These are phyloP conservation scores for Bovichtus diacanthus DNA, from an alignment of 2,797 vertebrate species.

Conservation along the genomic window DNA sequence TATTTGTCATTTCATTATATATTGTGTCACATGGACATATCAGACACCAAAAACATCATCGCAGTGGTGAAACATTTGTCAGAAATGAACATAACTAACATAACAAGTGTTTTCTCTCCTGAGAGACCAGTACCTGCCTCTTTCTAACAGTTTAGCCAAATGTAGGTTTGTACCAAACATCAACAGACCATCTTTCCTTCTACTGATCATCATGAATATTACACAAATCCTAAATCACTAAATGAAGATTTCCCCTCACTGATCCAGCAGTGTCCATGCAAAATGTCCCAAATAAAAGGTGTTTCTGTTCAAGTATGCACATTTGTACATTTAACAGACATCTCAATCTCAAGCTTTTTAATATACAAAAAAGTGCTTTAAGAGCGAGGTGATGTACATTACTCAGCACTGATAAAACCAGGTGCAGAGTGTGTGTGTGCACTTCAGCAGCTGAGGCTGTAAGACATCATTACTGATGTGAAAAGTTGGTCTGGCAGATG, in stretches of 20 bases:
- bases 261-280: not conserved
- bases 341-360: not conserved
- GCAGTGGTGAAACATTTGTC: not conserved
- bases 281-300: not conserved
- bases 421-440: slow-evolving; percentile 4
- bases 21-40: not conserved
- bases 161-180: not conserved
- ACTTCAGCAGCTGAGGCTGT: slow-evolving; percentile 4
- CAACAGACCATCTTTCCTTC: not conserved
- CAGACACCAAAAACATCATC: not conserved
- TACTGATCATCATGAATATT: not conserved
- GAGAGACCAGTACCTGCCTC: not conserved
- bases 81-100: not conserved
- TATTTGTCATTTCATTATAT: not conserved
- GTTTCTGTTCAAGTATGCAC: not conserved
- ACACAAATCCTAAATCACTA: not conserved
- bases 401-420: slow-evolving; percentile 7
- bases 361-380: not conserved
- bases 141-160: not conserved
- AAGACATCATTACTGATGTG: slow-evolving; percentile 22
- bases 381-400: not conserved
- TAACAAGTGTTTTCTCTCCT: not conserved
- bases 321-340: slow-evolving; percentile 1
- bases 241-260: not conserved
- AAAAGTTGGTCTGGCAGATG: slow-evolving; percentile 19